These are phyloP conservation scores for Psix sp. DNA, from an alignment of 1,140 invertebrate genomes.

Conservation along the genomic window DNA sequence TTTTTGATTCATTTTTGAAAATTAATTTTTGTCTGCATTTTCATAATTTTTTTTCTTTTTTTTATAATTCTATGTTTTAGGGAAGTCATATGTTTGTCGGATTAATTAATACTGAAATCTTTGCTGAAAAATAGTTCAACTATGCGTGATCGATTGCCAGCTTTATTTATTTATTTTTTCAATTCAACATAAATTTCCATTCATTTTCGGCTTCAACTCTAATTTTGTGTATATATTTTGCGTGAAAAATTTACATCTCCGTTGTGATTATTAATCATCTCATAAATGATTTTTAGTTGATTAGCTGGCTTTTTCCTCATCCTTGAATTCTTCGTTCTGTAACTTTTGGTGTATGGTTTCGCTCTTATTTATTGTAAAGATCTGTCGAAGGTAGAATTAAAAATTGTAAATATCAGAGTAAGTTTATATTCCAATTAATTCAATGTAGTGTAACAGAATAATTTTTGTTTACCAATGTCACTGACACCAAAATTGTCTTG, in stretches of 20 bases:
- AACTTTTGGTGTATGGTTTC: constrained; percentile 34
- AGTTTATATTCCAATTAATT: constrained; percentile 1
- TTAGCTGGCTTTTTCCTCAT: constrained; percentile 17
- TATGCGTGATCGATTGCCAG: no score
- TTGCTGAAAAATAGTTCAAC: no score
- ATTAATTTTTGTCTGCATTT: background rate
- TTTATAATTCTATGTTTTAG: no score
- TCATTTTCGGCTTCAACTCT: no score
- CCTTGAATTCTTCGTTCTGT: constrained; percentile 22
- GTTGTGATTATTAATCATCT: constrained; percentile 28
- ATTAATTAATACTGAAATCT: no score
- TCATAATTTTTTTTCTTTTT: background rate
- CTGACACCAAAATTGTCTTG: no score
- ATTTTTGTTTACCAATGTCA: constrained; percentile 20
- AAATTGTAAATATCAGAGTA: constrained; percentile 28
- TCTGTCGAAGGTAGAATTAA: constrained; percentile 1
- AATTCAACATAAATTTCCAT: no score
- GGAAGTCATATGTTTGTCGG: no score
- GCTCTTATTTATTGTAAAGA: constrained; percentile 17
- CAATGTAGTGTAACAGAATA: background rate
- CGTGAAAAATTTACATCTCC: constrained; percentile 3
- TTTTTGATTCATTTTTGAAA: no score
- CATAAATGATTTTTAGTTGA: constrained; percentile 13
- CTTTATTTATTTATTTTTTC: no score
- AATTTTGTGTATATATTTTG: no score